Conservation (phyloP, 2,113 vertebrate species). For the Australoheros scitulus region DNA sequence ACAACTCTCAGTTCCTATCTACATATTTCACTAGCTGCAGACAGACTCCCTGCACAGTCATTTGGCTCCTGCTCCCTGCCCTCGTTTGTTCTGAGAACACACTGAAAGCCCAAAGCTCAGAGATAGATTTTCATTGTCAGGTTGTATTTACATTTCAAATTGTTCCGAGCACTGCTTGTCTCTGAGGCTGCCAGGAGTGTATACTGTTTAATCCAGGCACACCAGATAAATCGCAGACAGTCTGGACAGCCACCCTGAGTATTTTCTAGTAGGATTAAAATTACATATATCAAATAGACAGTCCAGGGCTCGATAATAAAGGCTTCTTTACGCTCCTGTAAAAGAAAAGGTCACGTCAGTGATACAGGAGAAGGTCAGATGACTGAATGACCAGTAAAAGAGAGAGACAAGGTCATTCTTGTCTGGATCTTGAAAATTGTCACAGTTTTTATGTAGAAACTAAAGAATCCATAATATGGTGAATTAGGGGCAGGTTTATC, state of each 20-base stretch:
- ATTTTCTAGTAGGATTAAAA: slow-evolving; percentile 62
- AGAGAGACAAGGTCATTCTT: background rate
- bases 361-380: background rate
- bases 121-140: slow-evolving; percentile 60
- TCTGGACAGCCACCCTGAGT: slow-evolving; percentile 41
- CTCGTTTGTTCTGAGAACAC: slow-evolving; percentile 50
- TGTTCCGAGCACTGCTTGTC: slow-evolving; percentile 53
- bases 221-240: slow-evolving; percentile 62
- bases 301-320: slow-evolving; percentile 24
- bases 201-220: slow-evolving; percentile 64
- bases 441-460: background rate
- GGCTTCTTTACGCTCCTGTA: slow-evolving; percentile 8
- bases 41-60: slow-evolving; percentile 41
- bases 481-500: background rate
- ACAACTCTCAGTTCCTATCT: background rate
- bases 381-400: background rate
- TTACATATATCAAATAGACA: slow-evolving; percentile 47
- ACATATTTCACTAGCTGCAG: slow-evolving; percentile 11
- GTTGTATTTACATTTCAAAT: slow-evolving; percentile 70
- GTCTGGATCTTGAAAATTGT: background rate
- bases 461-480: background rate
- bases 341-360: slow-evolving; percentile 1
- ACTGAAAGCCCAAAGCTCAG: slow-evolving; percentile 24
- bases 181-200: slow-evolving; percentile 48
- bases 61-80: slow-evolving; percentile 19